Evolutionary conservation across 2,113 vertebrate genomes (phyloP).

Genomic region (Pristiophorus japonicus): DNA sequence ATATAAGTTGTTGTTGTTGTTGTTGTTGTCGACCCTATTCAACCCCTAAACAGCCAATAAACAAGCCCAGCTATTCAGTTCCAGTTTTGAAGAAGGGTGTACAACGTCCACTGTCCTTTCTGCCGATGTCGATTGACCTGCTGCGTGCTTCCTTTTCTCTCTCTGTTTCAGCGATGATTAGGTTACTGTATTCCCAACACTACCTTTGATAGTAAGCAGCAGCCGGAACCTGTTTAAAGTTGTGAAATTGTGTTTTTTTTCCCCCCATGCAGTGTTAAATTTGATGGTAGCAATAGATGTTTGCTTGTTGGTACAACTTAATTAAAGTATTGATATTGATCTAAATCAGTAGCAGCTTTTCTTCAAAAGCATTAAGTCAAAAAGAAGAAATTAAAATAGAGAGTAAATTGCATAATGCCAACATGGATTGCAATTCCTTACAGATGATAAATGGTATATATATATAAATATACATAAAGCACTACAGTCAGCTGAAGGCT

Average conservation of each 20-base stretch:
- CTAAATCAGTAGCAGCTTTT: slow-evolving; percentile 1
- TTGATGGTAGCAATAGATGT: background rate
- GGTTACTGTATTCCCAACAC: background rate
- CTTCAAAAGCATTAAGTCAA: background rate
- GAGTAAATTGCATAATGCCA: background rate
- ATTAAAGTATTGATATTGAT: slow-evolving; percentile 30
- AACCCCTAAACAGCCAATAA: background rate
- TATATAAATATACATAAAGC: background rate
- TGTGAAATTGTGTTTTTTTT: background rate
- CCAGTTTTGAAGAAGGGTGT: background rate
- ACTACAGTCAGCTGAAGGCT: background rate
- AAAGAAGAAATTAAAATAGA: slow-evolving; percentile 3
- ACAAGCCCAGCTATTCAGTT: background rate
- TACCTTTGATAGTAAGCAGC: background rate
- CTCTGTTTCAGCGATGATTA: background rate
- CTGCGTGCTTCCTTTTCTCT: background rate
- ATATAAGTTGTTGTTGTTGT: no score
- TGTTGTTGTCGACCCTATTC: no score
- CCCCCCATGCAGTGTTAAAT: background rate
- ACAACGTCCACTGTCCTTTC: background rate
- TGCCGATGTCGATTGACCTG: background rate
- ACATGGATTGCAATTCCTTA: background rate
- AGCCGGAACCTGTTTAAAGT: background rate
- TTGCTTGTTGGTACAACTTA: slow-evolving; percentile 10
- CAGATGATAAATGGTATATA: background rate